Conservation (phyloP, 2,113 vertebrate genomes). For the Lagopus leucura region DNA sequence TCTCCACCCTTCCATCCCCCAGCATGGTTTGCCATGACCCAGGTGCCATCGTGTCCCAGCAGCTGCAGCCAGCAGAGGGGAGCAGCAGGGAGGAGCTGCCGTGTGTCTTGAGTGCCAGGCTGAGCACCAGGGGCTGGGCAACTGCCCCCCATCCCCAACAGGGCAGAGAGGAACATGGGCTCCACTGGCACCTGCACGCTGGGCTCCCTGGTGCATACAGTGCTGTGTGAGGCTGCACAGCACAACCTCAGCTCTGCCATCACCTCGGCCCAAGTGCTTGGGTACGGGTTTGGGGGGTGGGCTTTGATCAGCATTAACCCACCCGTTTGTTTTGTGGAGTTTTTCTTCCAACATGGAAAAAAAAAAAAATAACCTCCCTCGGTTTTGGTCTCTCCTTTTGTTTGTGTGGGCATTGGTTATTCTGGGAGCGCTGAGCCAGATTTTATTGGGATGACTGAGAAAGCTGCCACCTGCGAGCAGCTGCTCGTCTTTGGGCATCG, state of each 20-base stretch:
- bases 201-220: background rate
- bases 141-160: too few relatives aligned
- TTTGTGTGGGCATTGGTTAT: conserved; percentile 40
- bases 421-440: conserved; percentile 2
- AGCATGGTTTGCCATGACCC: too few relatives aligned
- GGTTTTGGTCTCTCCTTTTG: background rate
- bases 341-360: background rate
- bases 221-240: background rate
- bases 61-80: too few relatives aligned
- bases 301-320: rapidly evolving
- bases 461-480: conserved; percentile 40
- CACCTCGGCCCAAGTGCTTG: background rate
- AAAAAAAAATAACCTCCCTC: background rate
- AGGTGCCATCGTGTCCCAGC: too few relatives aligned
- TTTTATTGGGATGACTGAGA: conserved; percentile 39
- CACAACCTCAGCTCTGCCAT: background rate
- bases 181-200: background rate
- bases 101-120: too few relatives aligned
- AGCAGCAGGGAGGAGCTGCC: too few relatives aligned
- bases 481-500: background rate
- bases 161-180: too few relatives aligned
- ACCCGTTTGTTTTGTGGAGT: background rate
- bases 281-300: background rate
- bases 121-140: too few relatives aligned
- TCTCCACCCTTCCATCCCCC: too few relatives aligned